These are phyloP conservation scores for Mythimna ferrago DNA, from an alignment of 2,888 invertebrate genomes.

Conservation along the genomic window DNA sequence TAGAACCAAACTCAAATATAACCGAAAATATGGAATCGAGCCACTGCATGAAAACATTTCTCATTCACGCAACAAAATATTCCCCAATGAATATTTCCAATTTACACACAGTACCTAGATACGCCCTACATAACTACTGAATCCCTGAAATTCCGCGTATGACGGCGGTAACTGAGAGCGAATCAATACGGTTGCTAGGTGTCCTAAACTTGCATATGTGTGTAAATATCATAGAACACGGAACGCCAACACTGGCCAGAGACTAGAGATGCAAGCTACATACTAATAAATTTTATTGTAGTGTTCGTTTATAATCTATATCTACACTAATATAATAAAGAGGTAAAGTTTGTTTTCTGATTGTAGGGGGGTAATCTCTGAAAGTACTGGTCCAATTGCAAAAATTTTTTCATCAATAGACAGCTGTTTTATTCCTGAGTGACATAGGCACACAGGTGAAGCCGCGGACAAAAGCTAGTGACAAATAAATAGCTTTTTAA, in stretches of 20 bases:
- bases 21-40: not conserved
- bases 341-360: no score
- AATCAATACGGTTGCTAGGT: slow-evolving; percentile 60
- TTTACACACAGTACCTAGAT: slow-evolving; percentile 22
- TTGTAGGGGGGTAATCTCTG: no score
- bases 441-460: no score
- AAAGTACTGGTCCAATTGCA: no score
- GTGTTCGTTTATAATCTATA: no score
- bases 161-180: slow-evolving; percentile 13
- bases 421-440: no score
- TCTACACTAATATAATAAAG: no score
- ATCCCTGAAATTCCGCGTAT: slow-evolving; percentile 46
- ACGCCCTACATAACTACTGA: slow-evolving; percentile 29
- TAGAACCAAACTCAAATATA: not conserved
- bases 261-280: no score
- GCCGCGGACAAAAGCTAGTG: no score
- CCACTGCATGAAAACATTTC: not conserved
- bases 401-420: no score
- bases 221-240: slow-evolving; percentile 7
- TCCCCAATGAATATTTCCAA: slow-evolving; percentile 18
- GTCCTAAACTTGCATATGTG: slow-evolving; percentile 27
- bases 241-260: not conserved
- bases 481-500: no score
- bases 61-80: not conserved
- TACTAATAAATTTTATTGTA: no score